These are phyloP conservation scores for Drosophila kohkoa DNA, from an alignment of 1,140 invertebrate genomes.

Conservation along the genomic window DNA sequence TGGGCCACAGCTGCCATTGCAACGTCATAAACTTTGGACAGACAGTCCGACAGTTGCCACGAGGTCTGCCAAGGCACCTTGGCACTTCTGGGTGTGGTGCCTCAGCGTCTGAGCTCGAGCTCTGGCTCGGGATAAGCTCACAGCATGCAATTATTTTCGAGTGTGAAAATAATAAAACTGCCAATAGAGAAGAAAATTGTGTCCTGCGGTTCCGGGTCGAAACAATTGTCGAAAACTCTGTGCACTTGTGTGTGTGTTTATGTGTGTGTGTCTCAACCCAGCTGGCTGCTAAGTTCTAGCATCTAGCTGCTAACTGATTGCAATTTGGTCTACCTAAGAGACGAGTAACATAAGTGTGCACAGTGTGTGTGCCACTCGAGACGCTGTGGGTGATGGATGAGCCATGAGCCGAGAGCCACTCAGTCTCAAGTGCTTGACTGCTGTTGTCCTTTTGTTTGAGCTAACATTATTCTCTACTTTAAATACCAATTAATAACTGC, in stretches of 20 bases:
- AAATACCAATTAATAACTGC: conserved; percentile 83
- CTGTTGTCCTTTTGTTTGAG: conserved; percentile 74
- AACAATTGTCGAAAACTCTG: conserved; percentile 45
- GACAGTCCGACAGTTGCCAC: conserved; percentile 67
- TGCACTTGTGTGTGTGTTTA: conserved; percentile 52
- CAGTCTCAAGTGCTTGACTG: conserved; percentile 62
- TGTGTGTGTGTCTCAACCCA: background rate
- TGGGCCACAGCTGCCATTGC: conserved; percentile 65
- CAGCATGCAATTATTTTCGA: conserved; percentile 80
- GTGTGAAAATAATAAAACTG: conserved; percentile 82
- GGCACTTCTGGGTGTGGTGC: conserved; percentile 72
- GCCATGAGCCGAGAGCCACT: conserved; percentile 37
- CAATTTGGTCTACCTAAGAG: conserved; percentile 16
- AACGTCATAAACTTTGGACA: conserved; percentile 60
- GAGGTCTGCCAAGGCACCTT: conserved; percentile 50
- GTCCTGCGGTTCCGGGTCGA: conserved; percentile 63
- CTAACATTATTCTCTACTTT: conserved; percentile 81
- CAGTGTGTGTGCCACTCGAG: conserved; percentile 62
- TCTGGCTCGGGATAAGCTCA: conserved; percentile 64
- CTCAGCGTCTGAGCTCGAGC: conserved; percentile 53
- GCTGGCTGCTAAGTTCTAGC: conserved; percentile 43
- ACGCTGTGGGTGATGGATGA: conserved; percentile 78
- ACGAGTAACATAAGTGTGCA: background rate
- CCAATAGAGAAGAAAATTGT: conserved; percentile 62
- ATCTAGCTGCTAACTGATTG: conserved; percentile 8